phyloP scores from a whole-genome alignment of 2,113 vertebrate genomes.

The Falco punctatus region DNA sequence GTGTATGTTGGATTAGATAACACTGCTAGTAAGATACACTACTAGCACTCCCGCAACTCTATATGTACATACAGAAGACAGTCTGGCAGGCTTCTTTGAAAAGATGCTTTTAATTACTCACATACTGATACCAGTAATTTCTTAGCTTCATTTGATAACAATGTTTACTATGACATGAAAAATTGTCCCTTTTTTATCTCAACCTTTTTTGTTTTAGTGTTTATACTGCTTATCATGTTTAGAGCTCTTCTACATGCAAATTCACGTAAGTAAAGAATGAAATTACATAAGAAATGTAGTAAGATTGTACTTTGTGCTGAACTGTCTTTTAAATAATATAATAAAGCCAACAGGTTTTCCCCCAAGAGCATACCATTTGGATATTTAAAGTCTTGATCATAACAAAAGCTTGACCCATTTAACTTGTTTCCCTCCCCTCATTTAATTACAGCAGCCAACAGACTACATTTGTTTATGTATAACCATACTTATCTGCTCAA shows the following conservation, averaged over 20 bases:
- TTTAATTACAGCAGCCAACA: background rate
- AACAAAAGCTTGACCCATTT: background rate
- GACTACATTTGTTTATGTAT: background rate
- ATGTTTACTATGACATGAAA: conserved; percentile 48
- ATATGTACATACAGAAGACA: background rate
- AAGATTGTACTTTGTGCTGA: background rate
- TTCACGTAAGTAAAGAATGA: background rate
- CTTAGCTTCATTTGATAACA: conserved; percentile 32
- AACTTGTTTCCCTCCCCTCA: background rate
- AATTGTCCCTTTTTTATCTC: conserved; percentile 18
- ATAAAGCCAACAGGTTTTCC: background rate
- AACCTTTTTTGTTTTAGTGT: background rate
- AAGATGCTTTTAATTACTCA: conserved; percentile 49
- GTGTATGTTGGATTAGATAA: background rate
- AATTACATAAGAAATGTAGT: conserved; percentile 8
- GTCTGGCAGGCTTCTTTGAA: background rate
- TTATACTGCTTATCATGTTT: conserved; percentile 34
- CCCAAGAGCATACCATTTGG: background rate
- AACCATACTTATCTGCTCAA: background rate
- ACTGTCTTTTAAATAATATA: background rate
- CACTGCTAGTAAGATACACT: background rate
- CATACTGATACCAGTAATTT: conserved; percentile 18
- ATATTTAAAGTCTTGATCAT: background rate
- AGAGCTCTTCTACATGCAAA: conserved; percentile 18
- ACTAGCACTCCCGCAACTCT: background rate